Percentiles rank a stretch among this genome's conserved stretches.
Conservation (phyloP, 2,113 vertebrate species). For the Ornithorhynchus anatinus region DNA sequence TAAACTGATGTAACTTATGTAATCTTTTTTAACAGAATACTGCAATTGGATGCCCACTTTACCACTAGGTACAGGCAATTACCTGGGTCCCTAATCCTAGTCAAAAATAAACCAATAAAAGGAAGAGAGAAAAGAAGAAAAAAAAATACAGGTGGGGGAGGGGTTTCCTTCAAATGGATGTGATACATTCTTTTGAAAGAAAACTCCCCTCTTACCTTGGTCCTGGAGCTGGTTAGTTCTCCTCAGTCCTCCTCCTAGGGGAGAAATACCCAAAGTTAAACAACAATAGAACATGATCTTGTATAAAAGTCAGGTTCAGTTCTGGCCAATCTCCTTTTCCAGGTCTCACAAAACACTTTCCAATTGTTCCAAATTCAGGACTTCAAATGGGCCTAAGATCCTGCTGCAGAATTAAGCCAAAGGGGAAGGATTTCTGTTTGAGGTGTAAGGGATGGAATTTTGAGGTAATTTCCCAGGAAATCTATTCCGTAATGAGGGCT, state of each 20-base stretch:
- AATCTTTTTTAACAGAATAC: not conserved
- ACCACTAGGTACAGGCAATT: constrained; percentile 6
- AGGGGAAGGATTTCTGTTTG: constrained; percentile 16
- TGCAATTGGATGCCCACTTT: constrained; percentile 22
- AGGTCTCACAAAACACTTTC: constrained; percentile 41
- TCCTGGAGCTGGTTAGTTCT: constrained; percentile 55
- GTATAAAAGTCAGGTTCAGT: constrained; percentile 54
- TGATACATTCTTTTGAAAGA: constrained; percentile 52
- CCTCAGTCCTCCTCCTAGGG: constrained; percentile 57
- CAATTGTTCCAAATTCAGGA: constrained; percentile 50
- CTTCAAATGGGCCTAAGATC: not conserved
- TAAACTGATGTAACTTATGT: not conserved
- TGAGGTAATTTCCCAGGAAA: not conserved
- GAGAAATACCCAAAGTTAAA: constrained; percentile 63
- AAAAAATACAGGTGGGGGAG: constrained; percentile 45
- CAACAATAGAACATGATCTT: constrained; percentile 61
- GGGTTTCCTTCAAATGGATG: constrained; percentile 50
- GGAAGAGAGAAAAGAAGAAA: constrained; percentile 29
- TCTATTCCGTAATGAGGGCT: not conserved
- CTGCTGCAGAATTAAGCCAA: constrained; percentile 53
- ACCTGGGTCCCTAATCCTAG: constrained; percentile 34
- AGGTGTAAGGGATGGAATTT: not conserved
- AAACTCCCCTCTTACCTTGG: constrained; percentile 56
- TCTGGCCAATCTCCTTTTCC: constrained; percentile 40
- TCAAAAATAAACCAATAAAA: constrained; percentile 55